A percentile compares a stretch with the other conserved stretches of the same genome.
These are phyloP conservation scores for Melanostoma mellinum DNA, from an alignment of 2,888 invertebrate species.

Conservation along the genomic window DNA sequence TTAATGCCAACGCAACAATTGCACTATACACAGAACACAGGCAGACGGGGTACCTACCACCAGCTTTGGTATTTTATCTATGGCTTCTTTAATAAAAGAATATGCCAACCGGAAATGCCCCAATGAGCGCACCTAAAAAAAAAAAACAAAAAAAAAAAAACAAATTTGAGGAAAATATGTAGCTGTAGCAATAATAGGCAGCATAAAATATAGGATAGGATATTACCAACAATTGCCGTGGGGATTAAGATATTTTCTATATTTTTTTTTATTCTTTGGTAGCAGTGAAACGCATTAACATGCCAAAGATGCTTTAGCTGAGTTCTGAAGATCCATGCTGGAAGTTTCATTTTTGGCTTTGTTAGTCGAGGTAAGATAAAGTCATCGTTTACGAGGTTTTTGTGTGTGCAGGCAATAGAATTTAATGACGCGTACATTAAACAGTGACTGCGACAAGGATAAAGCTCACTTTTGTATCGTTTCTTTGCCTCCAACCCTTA, in stretches of 20 bases:
- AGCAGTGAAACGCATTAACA: slow-evolving; percentile 35
- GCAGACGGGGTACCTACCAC: not conserved
- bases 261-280: not conserved
- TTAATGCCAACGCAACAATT: slow-evolving; percentile 66
- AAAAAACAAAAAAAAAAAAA: not conserved
- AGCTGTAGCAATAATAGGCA: slow-evolving; percentile 52
- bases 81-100: slow-evolving; percentile 61
- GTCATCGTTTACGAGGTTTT: not conserved
- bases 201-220: slow-evolving; percentile 62
- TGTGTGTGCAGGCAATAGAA: slow-evolving; percentile 11
- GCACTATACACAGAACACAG: slow-evolving; percentile 22
- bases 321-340: slow-evolving; percentile 13
- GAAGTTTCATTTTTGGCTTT: not conserved
- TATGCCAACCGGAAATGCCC: slow-evolving; percentile 60
- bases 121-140: slow-evolving; percentile 46
- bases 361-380: not conserved
- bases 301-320: slow-evolving; percentile 17
- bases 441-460: not conserved
- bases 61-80: slow-evolving; percentile 47
- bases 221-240: slow-evolving; percentile 54
- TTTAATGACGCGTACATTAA: slow-evolving; percentile 24
- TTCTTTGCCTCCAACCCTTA: too few relatives aligned
- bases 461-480: not conserved
- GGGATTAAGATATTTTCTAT: slow-evolving; percentile 27
- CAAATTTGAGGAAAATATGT: slow-evolving; percentile 28